Conservation (phyloP, 1,140 invertebrate species). For the Nasonia vitripennis region DNA sequence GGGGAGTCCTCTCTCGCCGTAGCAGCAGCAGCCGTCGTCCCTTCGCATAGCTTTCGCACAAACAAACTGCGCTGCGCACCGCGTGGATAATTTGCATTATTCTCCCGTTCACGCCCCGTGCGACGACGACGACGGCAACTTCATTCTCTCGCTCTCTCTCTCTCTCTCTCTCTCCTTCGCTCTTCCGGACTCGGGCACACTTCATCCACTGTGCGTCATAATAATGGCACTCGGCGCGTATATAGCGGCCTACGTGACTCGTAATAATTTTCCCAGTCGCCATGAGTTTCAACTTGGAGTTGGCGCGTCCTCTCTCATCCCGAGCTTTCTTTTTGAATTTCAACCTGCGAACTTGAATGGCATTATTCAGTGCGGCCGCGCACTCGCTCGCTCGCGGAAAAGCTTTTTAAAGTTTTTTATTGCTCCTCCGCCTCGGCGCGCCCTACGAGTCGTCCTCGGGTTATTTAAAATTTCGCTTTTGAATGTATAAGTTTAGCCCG, state of each 20-base stretch:
- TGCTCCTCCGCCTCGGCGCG: neutral
- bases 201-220: conserved; percentile 53
- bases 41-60: neutral
- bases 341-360: conserved; percentile 47
- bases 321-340: conserved; percentile 51
- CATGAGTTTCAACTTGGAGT: conserved; percentile 46
- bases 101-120: conserved; percentile 52
- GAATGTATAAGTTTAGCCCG: conserved; percentile 38
- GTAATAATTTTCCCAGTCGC: conserved; percentile 56
- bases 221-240: conserved; percentile 55
- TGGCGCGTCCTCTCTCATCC: neutral
- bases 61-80: conserved; percentile 21
- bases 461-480: conserved; percentile 51
- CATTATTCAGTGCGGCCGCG: conserved; percentile 41
- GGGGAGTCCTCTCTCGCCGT: neutral
- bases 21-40: neutral
- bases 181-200: conserved; percentile 45
- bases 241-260: conserved; percentile 57
- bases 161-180: conserved; percentile 20
- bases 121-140: conserved; percentile 30
- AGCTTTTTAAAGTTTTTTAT: conserved; percentile 53
- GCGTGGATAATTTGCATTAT: conserved; percentile 62
- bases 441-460: neutral
- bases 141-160: conserved; percentile 45
- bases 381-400: conserved; percentile 12